Conservation (phyloP, 1,140 invertebrate species). For the Eriosoma lanigerum region DNA sequence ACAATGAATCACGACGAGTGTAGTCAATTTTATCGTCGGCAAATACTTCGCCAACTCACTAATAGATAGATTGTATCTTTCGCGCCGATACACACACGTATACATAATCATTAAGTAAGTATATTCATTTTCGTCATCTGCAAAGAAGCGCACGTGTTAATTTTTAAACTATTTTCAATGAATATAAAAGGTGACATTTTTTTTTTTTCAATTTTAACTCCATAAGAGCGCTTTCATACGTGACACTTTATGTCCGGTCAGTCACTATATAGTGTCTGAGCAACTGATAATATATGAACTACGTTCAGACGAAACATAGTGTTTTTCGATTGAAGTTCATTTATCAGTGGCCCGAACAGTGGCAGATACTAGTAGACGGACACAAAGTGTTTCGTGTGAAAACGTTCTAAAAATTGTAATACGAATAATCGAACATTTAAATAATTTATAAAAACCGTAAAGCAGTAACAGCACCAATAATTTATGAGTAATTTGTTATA, state of each 20-base stretch:
- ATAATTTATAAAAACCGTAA: background rate
- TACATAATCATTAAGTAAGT: background rate
- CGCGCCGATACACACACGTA: background rate
- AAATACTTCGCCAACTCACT: conserved; percentile 1
- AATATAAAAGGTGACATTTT: background rate
- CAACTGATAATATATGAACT: too few relatives aligned
- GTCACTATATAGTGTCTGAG: too few relatives aligned
- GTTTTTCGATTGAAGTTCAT: too few relatives aligned
- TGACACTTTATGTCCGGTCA: too few relatives aligned
- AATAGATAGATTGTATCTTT: background rate
- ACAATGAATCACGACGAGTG: conserved; percentile 7
- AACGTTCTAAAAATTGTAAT: too few relatives aligned
- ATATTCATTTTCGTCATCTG: background rate
- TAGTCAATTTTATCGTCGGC: background rate
- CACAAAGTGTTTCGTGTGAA: too few relatives aligned
- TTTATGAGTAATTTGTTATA: background rate
- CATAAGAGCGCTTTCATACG: background rate
- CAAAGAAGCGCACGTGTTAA: too few relatives aligned
- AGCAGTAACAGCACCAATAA: background rate
- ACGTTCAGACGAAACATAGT: too few relatives aligned
- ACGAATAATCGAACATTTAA: too few relatives aligned
- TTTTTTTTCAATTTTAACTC: background rate
- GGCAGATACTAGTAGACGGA: too few relatives aligned
- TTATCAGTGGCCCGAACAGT: too few relatives aligned
- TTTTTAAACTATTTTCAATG: too few relatives aligned